Conservation (phyloP, 2,888 invertebrate genomes). For the Spilosoma lubricipeda region DNA sequence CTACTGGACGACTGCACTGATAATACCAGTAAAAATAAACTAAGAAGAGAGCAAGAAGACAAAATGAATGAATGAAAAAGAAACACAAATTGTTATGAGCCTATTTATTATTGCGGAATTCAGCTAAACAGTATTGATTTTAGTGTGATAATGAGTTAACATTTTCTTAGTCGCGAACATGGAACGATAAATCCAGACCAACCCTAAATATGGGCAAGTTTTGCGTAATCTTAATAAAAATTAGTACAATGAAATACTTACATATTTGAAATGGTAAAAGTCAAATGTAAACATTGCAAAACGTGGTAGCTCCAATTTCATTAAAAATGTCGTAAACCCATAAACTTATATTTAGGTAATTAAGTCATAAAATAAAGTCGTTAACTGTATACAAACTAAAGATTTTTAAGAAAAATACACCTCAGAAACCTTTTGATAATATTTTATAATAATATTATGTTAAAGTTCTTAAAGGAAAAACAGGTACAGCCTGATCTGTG, state of each 20-base stretch:
- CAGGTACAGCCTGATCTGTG: conserved; percentile 23
- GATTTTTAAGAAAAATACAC: conserved; percentile 17
- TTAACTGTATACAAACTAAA: conserved; percentile 3
- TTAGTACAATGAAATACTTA: neutral
- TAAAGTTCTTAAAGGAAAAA: conserved; percentile 21
- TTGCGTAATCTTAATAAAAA: neutral
- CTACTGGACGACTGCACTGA: neutral
- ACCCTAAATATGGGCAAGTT: neutral
- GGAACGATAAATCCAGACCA: neutral
- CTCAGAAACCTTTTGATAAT: conserved; percentile 7
- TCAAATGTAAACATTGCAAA: neutral
- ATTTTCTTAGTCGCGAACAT: neutral
- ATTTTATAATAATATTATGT: conserved; percentile 22
- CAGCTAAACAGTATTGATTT: neutral
- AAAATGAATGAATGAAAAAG: no score
- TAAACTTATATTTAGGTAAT: conserved; percentile 6
- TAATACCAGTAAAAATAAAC: neutral
- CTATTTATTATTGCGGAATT: neutral
- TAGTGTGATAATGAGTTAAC: neutral
- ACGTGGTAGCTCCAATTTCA: neutral
- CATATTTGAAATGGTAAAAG: neutral
- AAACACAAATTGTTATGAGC: neutral
- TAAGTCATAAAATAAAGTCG: conserved; percentile 17
- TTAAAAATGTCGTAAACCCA: neutral
- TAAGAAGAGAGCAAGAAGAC: neutral